These are phyloP conservation scores for Passerina amoena DNA, from an alignment of 2,113 vertebrate genomes.

Conservation along the genomic window DNA sequence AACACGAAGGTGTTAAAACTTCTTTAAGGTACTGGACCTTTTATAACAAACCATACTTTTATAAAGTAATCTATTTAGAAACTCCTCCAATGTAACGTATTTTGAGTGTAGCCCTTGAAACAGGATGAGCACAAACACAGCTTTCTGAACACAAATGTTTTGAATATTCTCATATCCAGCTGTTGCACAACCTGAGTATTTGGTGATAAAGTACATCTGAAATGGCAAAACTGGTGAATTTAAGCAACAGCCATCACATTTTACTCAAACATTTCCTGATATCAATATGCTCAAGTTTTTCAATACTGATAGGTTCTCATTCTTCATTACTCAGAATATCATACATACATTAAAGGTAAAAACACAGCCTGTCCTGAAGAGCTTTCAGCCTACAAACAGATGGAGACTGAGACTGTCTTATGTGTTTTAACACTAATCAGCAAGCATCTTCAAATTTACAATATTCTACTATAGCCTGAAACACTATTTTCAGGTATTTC, in stretches of 20 bases:
- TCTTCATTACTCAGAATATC: background rate
- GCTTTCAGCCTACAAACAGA: background rate
- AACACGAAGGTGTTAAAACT: background rate
- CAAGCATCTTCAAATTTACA: background rate
- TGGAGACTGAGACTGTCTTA: background rate
- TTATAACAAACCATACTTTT: background rate
- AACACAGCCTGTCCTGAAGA: background rate
- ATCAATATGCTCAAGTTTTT: background rate
- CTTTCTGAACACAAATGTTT: background rate
- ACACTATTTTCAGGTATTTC: background rate
- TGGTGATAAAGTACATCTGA: background rate
- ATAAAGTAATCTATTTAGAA: background rate
- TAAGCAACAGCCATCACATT: background rate
- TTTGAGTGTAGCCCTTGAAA: background rate
- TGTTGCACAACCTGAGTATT: background rate
- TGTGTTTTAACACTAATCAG: background rate
- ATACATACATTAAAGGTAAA: background rate
- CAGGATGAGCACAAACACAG: background rate
- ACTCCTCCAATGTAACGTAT: fast-evolving
- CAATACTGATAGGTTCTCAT: background rate
- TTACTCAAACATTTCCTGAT: background rate
- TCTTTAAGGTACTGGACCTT: background rate
- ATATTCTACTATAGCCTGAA: background rate
- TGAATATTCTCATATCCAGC: background rate
- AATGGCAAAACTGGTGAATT: background rate